phyloP scores from a whole-genome alignment of 2,797 vertebrate species.

The Poeciliopsis infans region DNA sequence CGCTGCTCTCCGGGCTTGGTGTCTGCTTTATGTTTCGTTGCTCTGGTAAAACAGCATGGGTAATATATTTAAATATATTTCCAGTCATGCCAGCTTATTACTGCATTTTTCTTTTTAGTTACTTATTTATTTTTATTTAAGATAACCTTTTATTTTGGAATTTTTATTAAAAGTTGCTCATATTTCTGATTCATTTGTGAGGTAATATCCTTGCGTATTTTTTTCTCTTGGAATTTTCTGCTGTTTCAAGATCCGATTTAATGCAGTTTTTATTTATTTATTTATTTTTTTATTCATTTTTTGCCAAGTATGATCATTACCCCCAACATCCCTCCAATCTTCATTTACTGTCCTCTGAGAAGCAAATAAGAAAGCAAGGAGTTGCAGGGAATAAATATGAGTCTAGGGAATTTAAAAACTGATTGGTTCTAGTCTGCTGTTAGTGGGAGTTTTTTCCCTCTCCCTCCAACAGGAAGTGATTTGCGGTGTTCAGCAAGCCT shows the following conservation, averaged over 20 bases:
- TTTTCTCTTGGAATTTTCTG: background rate
- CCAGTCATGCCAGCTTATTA: conserved; percentile 23
- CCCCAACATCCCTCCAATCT: conserved; percentile 33
- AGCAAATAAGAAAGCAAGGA: conserved; percentile 55
- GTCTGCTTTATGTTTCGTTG: conserved; percentile 32
- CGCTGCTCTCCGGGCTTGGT: conserved; percentile 21
- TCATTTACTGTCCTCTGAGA: conserved; percentile 56
- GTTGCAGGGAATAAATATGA: conserved; percentile 81
- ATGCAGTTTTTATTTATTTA: background rate
- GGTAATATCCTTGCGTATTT: conserved; percentile 8
- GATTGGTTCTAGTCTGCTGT: conserved; percentile 94
- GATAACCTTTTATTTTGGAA: conserved; percentile 12
- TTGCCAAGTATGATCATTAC: conserved; percentile 35
- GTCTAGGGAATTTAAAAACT: conserved; percentile 90
- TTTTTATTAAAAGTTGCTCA: conserved; percentile 15
- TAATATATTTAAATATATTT: conserved; percentile 42
- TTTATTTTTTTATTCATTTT: background rate
- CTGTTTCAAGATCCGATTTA: conserved; percentile 3
- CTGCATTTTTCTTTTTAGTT: conserved; percentile 23
- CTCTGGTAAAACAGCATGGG: conserved; percentile 47
- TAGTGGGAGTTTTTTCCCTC: conserved; percentile 87
- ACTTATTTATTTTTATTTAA: conserved; percentile 16
- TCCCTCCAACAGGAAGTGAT: conserved; percentile 97
- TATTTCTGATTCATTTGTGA: conserved; percentile 21
- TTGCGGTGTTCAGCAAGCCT: conserved; percentile 98